Percentiles rank a stretch among this genome's conserved stretches.
These are phyloP conservation scores for Branchipolynoe longqiensis DNA, from an alignment of 2,888 invertebrate genomes.

Conservation along the genomic window DNA sequence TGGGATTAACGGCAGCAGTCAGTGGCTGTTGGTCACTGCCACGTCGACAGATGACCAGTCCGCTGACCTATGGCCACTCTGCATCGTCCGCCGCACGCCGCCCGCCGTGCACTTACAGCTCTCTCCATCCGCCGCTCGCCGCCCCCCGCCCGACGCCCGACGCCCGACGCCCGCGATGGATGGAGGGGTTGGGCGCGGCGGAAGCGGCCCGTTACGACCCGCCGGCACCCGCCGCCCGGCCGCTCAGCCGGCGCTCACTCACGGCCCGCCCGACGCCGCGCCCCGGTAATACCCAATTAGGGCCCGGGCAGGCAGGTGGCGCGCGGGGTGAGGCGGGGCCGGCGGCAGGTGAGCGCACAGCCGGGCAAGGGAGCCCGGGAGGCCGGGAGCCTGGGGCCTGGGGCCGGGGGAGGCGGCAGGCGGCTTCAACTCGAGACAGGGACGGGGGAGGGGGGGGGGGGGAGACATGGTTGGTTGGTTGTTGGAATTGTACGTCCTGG, in stretches of 20 bases:
- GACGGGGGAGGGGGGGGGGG: too few species aligned
- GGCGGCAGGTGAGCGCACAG: too few species aligned
- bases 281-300: background rate
- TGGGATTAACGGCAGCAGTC: conserved; percentile 13
- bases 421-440: too few species aligned
- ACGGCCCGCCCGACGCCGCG: background rate
- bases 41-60: conserved; percentile 14
- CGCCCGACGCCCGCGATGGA: background rate
- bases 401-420: too few species aligned
- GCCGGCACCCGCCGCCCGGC: background rate
- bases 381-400: too few species aligned
- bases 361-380: too few species aligned
- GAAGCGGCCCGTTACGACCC: conserved; percentile 16
- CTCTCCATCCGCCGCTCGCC: background rate
- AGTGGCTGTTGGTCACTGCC: conserved; percentile 30
- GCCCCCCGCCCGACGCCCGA: background rate
- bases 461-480: too few species aligned
- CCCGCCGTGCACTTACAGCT: background rate
- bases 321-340: too few species aligned
- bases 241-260: background rate
- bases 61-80: conserved; percentile 38
- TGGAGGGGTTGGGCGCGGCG: background rate
- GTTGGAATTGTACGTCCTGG: too few species aligned
- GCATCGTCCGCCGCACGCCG: background rate
- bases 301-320: too few species aligned